Base-by-base conservation (phyloP, 2,113 vertebrate genomes). In the Phalacrocorax aristotelis region DNA sequence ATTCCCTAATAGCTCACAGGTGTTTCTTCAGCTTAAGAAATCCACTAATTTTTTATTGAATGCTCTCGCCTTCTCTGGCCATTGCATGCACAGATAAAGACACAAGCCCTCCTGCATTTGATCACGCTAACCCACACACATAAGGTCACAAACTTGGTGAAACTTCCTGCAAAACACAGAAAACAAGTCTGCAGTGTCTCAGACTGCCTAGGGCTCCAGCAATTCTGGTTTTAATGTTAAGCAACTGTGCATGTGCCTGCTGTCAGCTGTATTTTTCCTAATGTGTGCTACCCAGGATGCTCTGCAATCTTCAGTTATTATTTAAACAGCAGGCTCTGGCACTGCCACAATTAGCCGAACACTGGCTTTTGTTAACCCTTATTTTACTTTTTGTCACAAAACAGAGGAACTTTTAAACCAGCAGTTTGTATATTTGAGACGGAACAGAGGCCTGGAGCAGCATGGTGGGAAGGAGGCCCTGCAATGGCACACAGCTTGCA, bases 311-410 rank as follows among this genome's bases (percentile, higher is more conserved):
- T 80, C 62, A 46, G 34, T 20, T 74, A 77, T 69, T 86, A 54
- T 54, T 76, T 65, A 81, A 83, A 86, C 26, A 61, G 58, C 18
- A 83, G n/a, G 82, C 32, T 69, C 60, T 64, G 48, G 15, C 62
- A 70, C 15, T 86, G 75, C 64, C 55, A 83, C 76, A 83, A 95
- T 14, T 19, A 66, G 40, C 32, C 1, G 0, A 89, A 62, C 15
- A 5, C 1, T 11, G 13, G 42, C 80, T 78, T 87, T 42, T 62
- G 27, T 87, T 83, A 90, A 82, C 36, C 6, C 26, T 58, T 70
- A 36, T 25, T 71, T 92, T 76, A 74, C 32, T 75, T 93, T 27
- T 48, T 34, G 74, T 75, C n/a, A 81, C n/a, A 89, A 81, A 91
- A 44, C 34, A 38, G 81, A 85, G 29, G 25, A 85, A 85, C 30